These are phyloP conservation scores for Anthrax anthrax DNA, from an alignment of 2,888 invertebrate genomes.

Conservation along the genomic window DNA sequence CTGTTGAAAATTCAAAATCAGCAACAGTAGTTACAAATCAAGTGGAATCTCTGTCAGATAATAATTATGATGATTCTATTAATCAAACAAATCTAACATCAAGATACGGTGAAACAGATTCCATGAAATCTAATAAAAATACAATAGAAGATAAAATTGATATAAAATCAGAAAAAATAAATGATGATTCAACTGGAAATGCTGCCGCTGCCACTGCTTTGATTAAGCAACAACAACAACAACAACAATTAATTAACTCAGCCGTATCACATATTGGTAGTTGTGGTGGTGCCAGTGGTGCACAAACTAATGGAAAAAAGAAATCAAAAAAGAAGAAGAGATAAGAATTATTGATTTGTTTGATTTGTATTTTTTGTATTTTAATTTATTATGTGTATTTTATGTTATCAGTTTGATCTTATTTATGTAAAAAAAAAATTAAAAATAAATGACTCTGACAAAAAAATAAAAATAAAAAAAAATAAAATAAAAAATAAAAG, in stretches of 20 bases:
- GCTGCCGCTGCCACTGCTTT: background rate
- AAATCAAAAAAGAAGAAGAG: conserved; percentile 34
- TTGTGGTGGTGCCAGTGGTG: conserved; percentile 3
- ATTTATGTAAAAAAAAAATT: background rate
- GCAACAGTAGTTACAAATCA: conserved; percentile 8
- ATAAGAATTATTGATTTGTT: conserved; percentile 36
- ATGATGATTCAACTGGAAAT: background rate
- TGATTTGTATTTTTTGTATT: conserved; percentile 33
- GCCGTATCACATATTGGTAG: conserved; percentile 2
- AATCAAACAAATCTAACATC: conserved; percentile 9
- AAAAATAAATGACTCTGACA: no score
- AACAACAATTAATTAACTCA: background rate
- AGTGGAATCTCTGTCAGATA: conserved; percentile 11
- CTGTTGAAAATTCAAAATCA: conserved; percentile 2
- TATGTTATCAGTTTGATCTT: conserved; percentile 13
- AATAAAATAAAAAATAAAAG: background rate
- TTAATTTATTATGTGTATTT: conserved; percentile 30
- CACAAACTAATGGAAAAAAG: conserved; percentile 25
- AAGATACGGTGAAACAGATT: background rate
- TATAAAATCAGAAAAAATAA: background rate
- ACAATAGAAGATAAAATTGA: background rate
- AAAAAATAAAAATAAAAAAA: conserved; percentile 1
- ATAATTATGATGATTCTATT: conserved; percentile 11
- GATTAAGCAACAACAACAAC: background rate
- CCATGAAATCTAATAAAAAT: background rate